phyloP scores from a whole-genome alignment of 2,113 vertebrate species.

The Bubo scandiacus region DNA sequence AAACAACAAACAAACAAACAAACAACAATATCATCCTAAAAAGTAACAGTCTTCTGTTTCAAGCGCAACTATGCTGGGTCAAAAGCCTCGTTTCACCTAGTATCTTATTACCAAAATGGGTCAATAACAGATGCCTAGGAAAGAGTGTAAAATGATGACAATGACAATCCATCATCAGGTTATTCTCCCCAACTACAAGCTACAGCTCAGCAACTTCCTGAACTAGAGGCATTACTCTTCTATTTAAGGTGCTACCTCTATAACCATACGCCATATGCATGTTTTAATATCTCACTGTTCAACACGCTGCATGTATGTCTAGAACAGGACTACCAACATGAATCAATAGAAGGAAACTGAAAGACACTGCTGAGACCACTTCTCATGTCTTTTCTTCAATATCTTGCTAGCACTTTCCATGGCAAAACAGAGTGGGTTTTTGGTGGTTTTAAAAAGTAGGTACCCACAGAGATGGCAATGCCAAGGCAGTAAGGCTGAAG shows the following conservation, averaged over 20 bases:
- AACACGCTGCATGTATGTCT: background rate
- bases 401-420: background rate
- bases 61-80: background rate
- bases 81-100: background rate
- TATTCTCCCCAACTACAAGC: background rate
- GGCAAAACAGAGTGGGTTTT: background rate
- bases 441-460: background rate
- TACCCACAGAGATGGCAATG: background rate
- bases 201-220: background rate
- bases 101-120: background rate
- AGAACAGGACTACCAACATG: background rate
- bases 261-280: background rate
- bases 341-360: background rate
- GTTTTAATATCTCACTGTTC: background rate
- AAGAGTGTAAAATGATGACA: background rate
- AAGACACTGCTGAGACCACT: background rate
- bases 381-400: accelerated
- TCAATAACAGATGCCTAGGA: background rate
- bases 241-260: background rate
- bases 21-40: background rate
- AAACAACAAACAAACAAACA: too few relatives aligned
- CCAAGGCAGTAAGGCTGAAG: background rate
- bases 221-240: background rate
- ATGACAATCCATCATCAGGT: background rate
- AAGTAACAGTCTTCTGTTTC: background rate